phyloP scores from a whole-genome alignment of 2,888 invertebrate genomes.

The Autographa pulchrina region DNA sequence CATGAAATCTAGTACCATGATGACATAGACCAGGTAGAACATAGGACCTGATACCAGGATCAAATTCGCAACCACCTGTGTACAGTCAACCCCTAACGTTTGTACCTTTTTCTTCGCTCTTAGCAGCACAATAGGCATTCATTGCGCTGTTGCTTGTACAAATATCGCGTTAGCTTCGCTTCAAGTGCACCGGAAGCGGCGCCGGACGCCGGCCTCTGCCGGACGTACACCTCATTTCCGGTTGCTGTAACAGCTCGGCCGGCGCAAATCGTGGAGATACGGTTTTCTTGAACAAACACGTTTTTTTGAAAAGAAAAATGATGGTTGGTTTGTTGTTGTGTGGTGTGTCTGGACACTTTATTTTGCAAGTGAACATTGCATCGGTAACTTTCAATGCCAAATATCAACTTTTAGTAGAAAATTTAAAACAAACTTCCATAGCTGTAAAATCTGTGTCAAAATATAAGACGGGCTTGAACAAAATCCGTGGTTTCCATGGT shows the following conservation, averaged over 20 bases:
- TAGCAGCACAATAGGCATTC: constrained; percentile 12
- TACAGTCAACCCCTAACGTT: not conserved
- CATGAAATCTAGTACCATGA: too few relatives aligned
- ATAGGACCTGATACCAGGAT: too few relatives aligned
- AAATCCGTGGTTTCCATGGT: too few relatives aligned
- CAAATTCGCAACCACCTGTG: not conserved
- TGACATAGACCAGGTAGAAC: too few relatives aligned
- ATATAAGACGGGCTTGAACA: too few relatives aligned
- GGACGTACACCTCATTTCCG: constrained; percentile 79
- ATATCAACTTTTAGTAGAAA: too few relatives aligned
- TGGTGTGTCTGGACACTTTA: not conserved
- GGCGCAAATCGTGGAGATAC: constrained; percentile 40
- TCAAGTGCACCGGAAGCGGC: constrained; percentile 60
- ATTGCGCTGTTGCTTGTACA: constrained; percentile 34
- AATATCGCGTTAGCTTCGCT: constrained; percentile 52
- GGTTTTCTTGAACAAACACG: constrained; percentile 26
- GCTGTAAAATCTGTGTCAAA: too few relatives aligned
- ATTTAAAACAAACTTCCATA: too few relatives aligned
- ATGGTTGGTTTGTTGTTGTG: not conserved
- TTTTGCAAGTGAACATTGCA: too few relatives aligned
- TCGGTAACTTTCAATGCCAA: too few relatives aligned
- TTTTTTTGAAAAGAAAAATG: constrained; percentile 3
- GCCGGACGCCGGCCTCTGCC: constrained; percentile 70
- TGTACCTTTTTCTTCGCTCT: not conserved
- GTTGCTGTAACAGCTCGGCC: constrained; percentile 53